Evolutionary conservation across 2,797 vertebrate genomes (phyloP).

Genomic region (Apogon talboti): DNA sequence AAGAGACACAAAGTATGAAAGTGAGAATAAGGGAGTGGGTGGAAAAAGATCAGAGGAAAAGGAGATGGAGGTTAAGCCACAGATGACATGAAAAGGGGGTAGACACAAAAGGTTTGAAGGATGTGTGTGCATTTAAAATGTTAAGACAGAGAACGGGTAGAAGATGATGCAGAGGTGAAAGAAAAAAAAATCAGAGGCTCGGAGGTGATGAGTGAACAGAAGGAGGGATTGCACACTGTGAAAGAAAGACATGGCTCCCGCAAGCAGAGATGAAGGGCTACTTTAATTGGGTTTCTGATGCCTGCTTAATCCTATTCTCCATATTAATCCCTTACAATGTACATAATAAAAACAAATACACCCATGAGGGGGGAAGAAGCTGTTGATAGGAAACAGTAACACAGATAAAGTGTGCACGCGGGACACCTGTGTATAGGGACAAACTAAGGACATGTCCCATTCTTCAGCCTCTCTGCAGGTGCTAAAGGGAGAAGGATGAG

Average conservation of each 20-base stretch:
- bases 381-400: conserved; percentile 59
- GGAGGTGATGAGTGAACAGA: conserved; percentile 56
- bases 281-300: conserved; percentile 84
- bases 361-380: conserved; percentile 26
- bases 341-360: conserved; percentile 77
- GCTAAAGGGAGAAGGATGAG: conserved; percentile 1
- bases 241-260: conserved; percentile 48
- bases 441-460: conserved; percentile 56
- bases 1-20: conserved; percentile 38
- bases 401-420: conserved; percentile 41
- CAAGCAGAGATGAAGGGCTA: conserved; percentile 73
- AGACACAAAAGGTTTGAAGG: conserved; percentile 11
- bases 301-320: conserved; percentile 80
- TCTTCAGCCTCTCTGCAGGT: conserved; percentile 18
- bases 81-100: neutral
- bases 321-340: conserved; percentile 77
- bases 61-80: conserved; percentile 37
- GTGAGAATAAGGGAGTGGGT: conserved; percentile 5
- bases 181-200: conserved; percentile 46
- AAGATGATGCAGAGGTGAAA: conserved; percentile 7
- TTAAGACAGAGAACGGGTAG: conserved; percentile 24
- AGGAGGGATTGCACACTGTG: conserved; percentile 50
- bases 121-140: conserved; percentile 29
- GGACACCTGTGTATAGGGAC: conserved; percentile 60
- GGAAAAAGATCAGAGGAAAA: conserved; percentile 42